Evolutionary conservation across 2,797 vertebrate genomes (phyloP).

Genomic region (Hippopotamyrus pictus): DNA sequence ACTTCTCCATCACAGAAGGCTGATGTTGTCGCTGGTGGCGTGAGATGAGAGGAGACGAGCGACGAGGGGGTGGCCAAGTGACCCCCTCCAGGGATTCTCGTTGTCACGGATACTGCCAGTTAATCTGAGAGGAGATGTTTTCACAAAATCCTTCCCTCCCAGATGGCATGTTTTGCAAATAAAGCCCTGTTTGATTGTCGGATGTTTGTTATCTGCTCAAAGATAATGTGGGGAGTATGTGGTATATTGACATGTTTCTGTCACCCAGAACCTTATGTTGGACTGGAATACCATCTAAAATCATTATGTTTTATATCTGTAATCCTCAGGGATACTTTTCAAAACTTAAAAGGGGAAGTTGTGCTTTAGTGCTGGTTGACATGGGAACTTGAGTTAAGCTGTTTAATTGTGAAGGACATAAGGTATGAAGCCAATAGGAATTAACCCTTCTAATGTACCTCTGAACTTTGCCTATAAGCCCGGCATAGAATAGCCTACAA

Average conservation of each 20-base stretch:
- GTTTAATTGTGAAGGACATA: background rate
- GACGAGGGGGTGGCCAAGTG: background rate
- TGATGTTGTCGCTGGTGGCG: constrained; percentile 2
- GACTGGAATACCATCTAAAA: background rate
- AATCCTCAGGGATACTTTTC: background rate
- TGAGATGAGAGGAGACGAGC: background rate
- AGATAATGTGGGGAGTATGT: background rate
- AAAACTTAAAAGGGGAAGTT: background rate
- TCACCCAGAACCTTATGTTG: background rate
- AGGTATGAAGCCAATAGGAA: background rate
- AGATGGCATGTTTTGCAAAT: constrained; percentile 7
- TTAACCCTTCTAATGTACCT: background rate
- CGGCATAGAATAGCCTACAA: background rate
- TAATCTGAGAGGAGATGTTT: background rate
- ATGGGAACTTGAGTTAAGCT: background rate
- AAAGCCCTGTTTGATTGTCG: background rate
- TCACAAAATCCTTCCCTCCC: background rate
- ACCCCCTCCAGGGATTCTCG: background rate
- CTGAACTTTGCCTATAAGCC: background rate
- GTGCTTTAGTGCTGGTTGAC: background rate
- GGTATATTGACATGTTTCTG: background rate
- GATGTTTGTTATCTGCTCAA: background rate
- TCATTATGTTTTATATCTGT: background rate
- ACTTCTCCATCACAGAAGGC: background rate
- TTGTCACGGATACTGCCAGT: background rate